Conservation (phyloP, 2,113 vertebrate genomes). For the Osmerus eperlanus region DNA sequence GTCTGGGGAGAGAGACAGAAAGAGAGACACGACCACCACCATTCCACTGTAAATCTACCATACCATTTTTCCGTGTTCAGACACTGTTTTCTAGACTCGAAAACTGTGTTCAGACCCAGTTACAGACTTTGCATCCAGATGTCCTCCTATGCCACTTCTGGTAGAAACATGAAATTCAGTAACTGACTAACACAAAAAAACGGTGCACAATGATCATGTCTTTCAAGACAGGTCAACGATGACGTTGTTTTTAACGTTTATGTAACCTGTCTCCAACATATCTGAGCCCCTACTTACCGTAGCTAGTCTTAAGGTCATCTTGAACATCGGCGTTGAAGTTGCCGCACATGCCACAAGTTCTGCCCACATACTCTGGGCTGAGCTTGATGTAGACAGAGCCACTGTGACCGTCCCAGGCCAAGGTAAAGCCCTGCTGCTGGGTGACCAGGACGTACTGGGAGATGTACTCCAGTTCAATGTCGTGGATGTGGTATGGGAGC, state of each 20-base stretch:
- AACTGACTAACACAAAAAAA: no score
- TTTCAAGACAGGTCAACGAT: no score
- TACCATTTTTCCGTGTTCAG: background rate
- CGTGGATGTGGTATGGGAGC: slow-evolving; percentile 78
- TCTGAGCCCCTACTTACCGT: slow-evolving; percentile 70
- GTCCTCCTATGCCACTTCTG: no score
- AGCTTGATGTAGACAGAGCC: slow-evolving; percentile 93
- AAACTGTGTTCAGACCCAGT: no score
- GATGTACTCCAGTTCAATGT: slow-evolving; percentile 80
- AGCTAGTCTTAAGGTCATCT: slow-evolving; percentile 91
- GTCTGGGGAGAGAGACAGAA: slow-evolving; percentile 64
- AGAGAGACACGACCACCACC: background rate
- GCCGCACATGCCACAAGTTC: slow-evolving; percentile 88
- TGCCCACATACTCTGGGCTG: slow-evolving; percentile 85
- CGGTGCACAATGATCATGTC: no score
- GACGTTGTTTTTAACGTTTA: no score
- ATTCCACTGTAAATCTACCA: background rate
- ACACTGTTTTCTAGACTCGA: no score
- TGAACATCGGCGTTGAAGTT: slow-evolving; percentile 91
- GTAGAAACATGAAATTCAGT: no score
- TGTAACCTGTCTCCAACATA: no score
- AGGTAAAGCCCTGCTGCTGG: slow-evolving; percentile 81
- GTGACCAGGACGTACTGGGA: slow-evolving; percentile 84
- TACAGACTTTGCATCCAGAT: no score
- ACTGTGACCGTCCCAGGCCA: slow-evolving; percentile 86